phyloP scores from a whole-genome alignment of 2,888 invertebrate genomes.

The Cecidostiba fungosa region DNA sequence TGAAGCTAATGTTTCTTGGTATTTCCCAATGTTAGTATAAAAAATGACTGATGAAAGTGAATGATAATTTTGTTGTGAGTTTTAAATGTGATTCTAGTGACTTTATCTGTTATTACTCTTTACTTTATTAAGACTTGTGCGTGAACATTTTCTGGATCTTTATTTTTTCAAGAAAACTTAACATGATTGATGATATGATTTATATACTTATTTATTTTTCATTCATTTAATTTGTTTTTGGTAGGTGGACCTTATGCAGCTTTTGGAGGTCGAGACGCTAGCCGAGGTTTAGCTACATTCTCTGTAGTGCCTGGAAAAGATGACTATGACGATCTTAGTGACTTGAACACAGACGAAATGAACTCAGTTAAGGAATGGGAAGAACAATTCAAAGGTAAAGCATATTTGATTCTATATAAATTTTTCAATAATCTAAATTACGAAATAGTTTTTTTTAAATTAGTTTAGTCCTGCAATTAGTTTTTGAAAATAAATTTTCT shows the following conservation, averaged over 20 bases:
- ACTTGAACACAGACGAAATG: constrained; percentile 96
- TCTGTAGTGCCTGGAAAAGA: constrained; percentile 90
- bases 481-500: not conserved
- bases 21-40: not conserved
- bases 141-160: not conserved
- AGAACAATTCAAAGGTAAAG: constrained; percentile 94
- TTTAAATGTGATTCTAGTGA: not conserved
- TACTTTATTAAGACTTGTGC: not conserved
- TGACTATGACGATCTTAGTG: constrained; percentile 97
- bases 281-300: constrained; percentile 96
- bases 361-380: constrained; percentile 98
- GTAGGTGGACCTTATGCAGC: constrained; percentile 96
- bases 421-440: not conserved
- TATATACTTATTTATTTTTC: not conserved
- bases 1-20: not conserved
- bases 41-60: not conserved
- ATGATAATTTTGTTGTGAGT: constrained; percentile 12
- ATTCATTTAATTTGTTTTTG: not conserved
- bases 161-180: not conserved
- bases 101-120: not conserved
- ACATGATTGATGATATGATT: not conserved
- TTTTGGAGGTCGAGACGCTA: constrained; percentile 97
- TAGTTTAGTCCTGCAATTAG: not conserved
- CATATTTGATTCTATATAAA: not conserved
- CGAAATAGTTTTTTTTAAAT: not conserved